Conservation (phyloP, 2,797 vertebrate genomes). For the Parauchenoglanis punctatus region DNA sequence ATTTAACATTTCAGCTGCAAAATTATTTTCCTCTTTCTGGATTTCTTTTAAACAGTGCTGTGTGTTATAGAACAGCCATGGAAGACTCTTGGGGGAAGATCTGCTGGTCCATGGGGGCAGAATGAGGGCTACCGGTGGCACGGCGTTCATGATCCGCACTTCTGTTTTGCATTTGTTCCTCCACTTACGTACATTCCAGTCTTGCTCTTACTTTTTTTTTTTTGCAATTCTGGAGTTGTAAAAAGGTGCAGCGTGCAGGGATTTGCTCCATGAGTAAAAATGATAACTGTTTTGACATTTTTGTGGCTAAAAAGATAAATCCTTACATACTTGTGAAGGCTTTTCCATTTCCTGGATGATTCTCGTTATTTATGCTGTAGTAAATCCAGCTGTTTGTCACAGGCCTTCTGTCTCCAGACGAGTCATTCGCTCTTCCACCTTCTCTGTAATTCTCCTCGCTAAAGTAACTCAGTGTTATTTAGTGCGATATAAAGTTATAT, state of each 20-base stretch:
- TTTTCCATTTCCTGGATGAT: slow-evolving; percentile 4
- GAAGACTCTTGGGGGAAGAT: slow-evolving; percentile 58
- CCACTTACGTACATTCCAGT: slow-evolving; percentile 64
- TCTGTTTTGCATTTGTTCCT: slow-evolving; percentile 73
- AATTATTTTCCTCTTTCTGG: slow-evolving; percentile 64
- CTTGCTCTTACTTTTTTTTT: slow-evolving; percentile 49
- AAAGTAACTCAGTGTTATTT: background rate
- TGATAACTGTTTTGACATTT: slow-evolving; percentile 4
- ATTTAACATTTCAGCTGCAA: slow-evolving; percentile 32
- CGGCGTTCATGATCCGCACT: slow-evolving; percentile 67
- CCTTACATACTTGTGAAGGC: background rate
- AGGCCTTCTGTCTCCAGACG: background rate
- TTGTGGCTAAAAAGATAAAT: slow-evolving; percentile 5
- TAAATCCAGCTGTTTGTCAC: slow-evolving; percentile 22
- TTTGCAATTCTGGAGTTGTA: slow-evolving; percentile 12
- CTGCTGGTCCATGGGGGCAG: slow-evolving; percentile 45
- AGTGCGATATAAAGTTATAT: background rate
- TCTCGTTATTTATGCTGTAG: background rate
- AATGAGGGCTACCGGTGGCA: slow-evolving; percentile 54
- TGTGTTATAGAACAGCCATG: slow-evolving; percentile 64
- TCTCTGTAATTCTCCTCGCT: background rate
- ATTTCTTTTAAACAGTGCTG: slow-evolving; percentile 70
- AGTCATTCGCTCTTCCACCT: background rate
- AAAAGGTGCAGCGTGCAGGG: background rate
- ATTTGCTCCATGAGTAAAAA: background rate